phyloP scores from a whole-genome alignment of 2,113 vertebrate species.

The Accipiter virgatus region DNA sequence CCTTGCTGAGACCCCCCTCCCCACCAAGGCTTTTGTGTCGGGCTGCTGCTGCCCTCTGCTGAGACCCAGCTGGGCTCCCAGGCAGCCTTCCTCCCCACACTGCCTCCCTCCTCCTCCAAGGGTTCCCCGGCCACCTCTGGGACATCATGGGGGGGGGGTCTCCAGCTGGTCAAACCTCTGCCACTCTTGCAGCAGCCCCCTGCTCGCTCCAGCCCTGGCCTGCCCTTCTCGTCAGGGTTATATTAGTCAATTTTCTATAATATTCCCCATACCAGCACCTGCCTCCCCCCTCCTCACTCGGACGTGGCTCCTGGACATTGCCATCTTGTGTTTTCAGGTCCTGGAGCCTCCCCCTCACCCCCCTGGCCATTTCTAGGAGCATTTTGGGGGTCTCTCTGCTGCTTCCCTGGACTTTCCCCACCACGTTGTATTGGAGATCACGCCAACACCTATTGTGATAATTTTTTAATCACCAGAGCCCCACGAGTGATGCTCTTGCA shows the following conservation, averaged over 20 bases:
- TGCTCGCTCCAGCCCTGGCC: neutral
- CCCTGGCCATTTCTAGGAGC: neutral
- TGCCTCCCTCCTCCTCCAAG: neutral
- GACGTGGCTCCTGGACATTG: neutral
- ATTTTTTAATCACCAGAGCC: neutral
- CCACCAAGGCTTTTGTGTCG: neutral
- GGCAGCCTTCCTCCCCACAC: neutral
- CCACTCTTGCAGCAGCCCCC: neutral
- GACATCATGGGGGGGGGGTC: neutral
- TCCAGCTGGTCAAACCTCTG: neutral
- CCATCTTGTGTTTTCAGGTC: neutral
- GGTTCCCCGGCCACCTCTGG: neutral
- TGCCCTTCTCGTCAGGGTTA: neutral
- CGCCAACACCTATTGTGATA: fast-evolving
- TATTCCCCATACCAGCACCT: neutral
- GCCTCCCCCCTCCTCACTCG: neutral
- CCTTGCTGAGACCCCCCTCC: neutral
- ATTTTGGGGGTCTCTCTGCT: neutral
- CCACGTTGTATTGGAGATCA: fast-evolving
- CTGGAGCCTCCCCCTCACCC: neutral
- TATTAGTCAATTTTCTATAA: neutral
- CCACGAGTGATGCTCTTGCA: neutral
- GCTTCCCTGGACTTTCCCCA: neutral
- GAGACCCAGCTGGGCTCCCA: neutral
- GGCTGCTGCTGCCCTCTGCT: neutral